Base-by-base conservation (phyloP, 1,140 invertebrate species). In the Oryzaephilus surinamensis region DNA sequence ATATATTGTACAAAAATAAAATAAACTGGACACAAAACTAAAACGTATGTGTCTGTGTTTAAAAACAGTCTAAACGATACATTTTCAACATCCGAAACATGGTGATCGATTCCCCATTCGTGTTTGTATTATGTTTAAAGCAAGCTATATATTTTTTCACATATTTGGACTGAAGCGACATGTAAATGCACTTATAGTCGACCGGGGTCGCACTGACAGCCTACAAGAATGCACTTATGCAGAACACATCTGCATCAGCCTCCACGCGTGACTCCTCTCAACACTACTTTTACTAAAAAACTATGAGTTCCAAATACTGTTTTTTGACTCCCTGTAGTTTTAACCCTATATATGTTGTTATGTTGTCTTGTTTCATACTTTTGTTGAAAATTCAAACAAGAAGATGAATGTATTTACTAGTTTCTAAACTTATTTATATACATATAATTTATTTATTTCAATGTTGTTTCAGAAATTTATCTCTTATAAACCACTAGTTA, bases 171-270 rank as follows among this genome's bases (percentile, higher is more conserved):
- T 50, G 50, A 45, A 45, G 45, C 52, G 50, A 57, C 55, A 57
- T 46, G 55, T 49, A 57, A 57, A 57, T 57, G 55, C 55, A 57
- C 55, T 57, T 57, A 57, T 38, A 48, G 46, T 42, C 44, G 44
- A 42, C 34, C 48, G 47, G 48, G 51, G 55, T 51, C 50, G 51
- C 39, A 31, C 46, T 47, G 52, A 52, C 52, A 51, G 51, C 46
- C 52, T 57, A 55, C 55, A 57, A 57, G 52, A 52, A 55, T 57
- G 52, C 55, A 55, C 55, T 57, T 57, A 57, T 55, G 52, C 50
- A 51, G 48, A 52, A 57, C 51, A 54, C 53, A 55, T 55, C 53
- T 55, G 53, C 41, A 48, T 20, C 33, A 41, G 53, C 33, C 44
- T 50, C 34, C 53, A 55, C 53, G 53, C 48, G 42, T 36, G 45